Conservation (phyloP, 1,140 invertebrate genomes). For the Ceratosolen solmsi region DNA sequence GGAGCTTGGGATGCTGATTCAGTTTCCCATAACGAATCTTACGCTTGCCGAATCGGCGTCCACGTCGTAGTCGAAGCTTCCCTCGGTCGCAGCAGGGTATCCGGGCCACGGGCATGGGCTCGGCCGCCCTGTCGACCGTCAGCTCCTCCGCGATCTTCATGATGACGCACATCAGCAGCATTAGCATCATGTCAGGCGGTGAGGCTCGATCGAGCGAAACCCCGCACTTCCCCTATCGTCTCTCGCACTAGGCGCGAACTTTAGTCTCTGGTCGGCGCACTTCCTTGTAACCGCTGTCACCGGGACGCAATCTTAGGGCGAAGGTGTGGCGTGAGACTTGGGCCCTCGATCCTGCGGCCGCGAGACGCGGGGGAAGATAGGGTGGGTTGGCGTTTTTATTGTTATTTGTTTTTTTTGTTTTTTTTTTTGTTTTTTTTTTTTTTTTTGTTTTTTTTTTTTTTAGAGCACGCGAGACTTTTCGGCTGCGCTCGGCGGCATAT, state of each 20-base stretch:
- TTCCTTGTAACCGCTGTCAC: neutral
- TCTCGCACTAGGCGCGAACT: neutral
- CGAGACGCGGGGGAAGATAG: no score
- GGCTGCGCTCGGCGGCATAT: no score
- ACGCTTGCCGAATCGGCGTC: slow-evolving; percentile 34
- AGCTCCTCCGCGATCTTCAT: slow-evolving; percentile 72
- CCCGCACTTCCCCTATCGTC: neutral
- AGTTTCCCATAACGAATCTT: neutral
- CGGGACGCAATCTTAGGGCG: neutral
- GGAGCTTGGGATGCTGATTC: neutral
- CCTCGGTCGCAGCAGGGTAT: slow-evolving; percentile 1
- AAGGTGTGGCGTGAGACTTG: neutral
- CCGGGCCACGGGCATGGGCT: neutral
- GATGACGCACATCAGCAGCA: slow-evolving; percentile 72
- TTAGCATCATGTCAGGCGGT: slow-evolving; percentile 67
- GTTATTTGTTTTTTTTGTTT: no score
- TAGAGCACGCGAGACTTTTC: no score
- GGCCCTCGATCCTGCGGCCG: neutral
- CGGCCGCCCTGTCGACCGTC: neutral
- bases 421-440: no score
- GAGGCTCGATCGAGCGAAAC: neutral
- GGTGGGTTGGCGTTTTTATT: no score
- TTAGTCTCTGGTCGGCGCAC: neutral
- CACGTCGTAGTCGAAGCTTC: neutral
- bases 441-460: no score